A percentile compares a stretch with the other conserved stretches of the same genome.
Evolutionary conservation across 2,888 invertebrate species (phyloP).

Genomic region (Lypha dubia): DNA sequence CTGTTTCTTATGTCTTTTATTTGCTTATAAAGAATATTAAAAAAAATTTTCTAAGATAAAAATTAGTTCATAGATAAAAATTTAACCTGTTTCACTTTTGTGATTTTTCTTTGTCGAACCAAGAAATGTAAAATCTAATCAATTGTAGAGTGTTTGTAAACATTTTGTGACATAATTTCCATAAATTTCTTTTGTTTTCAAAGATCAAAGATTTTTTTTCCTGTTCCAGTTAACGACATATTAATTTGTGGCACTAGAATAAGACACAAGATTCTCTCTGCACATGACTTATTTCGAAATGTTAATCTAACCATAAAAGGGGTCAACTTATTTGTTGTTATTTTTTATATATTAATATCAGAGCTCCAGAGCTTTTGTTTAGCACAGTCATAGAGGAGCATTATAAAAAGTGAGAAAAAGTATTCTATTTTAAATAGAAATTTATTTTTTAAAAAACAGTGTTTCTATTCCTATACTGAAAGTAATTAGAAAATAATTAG

Average conservation of each 20-base stretch:
- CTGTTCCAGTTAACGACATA: constrained; percentile 48
- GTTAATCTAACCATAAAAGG: constrained; percentile 62
- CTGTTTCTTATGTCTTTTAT: too few relatives aligned
- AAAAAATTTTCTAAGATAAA: not conserved
- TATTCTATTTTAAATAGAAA: too few relatives aligned
- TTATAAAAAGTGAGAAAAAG: not conserved
- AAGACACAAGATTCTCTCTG: not conserved
- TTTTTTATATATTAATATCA: too few relatives aligned
- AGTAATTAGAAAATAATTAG: too few relatives aligned
- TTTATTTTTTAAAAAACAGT: too few relatives aligned
- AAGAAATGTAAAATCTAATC: not conserved
- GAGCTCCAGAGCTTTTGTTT: constrained; percentile 25
- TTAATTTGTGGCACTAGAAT: constrained; percentile 42
- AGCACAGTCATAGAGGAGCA: not conserved
- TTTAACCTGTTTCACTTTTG: constrained; percentile 41
- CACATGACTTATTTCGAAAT: constrained; percentile 26
- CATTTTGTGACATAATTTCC: not conserved
- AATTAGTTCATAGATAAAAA: constrained; percentile 9
- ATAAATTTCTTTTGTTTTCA: constrained; percentile 22
- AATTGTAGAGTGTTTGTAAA: not conserved
- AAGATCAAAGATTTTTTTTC: constrained; percentile 1
- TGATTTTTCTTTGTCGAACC: constrained; percentile 38
- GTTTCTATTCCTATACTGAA: too few relatives aligned
- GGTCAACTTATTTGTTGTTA: constrained; percentile 55
- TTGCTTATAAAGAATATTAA: too few relatives aligned